A percentile compares a stretch with the other conserved stretches of the same genome.
Evolutionary conservation across 2,888 invertebrate genomes (phyloP).

Genomic region (Drosophila prostipennis): DNA sequence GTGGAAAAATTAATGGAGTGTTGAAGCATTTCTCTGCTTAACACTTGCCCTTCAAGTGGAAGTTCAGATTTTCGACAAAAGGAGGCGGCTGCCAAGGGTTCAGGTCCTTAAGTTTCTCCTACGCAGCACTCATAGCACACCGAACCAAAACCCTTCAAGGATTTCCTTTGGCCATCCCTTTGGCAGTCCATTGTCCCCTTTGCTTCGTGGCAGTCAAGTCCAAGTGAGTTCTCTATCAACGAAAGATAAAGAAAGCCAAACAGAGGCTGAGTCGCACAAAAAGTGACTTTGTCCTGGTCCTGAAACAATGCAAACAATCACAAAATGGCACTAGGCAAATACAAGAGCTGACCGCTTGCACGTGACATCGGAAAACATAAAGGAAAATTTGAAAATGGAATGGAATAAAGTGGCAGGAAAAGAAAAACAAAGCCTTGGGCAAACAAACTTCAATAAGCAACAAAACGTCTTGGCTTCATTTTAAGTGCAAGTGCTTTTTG

Average conservation of each 20-base stretch:
- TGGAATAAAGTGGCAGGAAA: slow-evolving; percentile 6
- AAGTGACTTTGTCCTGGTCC: slow-evolving; percentile 45
- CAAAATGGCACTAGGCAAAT: slow-evolving; percentile 61
- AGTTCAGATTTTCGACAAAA: slow-evolving; percentile 12
- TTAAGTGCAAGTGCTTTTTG: not conserved
- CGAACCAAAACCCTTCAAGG: slow-evolving; percentile 16
- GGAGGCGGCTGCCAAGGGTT: slow-evolving; percentile 17
- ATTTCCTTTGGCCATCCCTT: slow-evolving; percentile 19
- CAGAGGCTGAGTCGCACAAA: slow-evolving; percentile 7
- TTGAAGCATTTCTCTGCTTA: slow-evolving; percentile 13
- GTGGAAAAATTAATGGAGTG: slow-evolving; percentile 26
- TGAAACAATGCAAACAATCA: slow-evolving; percentile 68
- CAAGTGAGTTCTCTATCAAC: slow-evolving; percentile 50
- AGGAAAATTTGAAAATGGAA: slow-evolving; percentile 11
- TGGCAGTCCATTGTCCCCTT: slow-evolving; percentile 35
- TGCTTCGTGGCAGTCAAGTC: not conserved
- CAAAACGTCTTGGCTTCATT: not conserved
- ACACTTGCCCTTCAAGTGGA: slow-evolving; percentile 20
- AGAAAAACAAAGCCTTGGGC: slow-evolving; percentile 9
- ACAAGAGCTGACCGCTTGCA: slow-evolving; percentile 55
- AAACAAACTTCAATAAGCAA: slow-evolving; percentile 12
- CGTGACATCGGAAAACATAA: slow-evolving; percentile 58
- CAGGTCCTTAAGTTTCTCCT: slow-evolving; percentile 1
- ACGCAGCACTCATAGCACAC: not conserved
- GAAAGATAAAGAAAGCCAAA: slow-evolving; percentile 25